Evolutionary conservation across 2,888 invertebrate genomes (phyloP), one percentile per base, ranked within the genome.

Genomic region (Lasioglossum vierecki): DNA sequence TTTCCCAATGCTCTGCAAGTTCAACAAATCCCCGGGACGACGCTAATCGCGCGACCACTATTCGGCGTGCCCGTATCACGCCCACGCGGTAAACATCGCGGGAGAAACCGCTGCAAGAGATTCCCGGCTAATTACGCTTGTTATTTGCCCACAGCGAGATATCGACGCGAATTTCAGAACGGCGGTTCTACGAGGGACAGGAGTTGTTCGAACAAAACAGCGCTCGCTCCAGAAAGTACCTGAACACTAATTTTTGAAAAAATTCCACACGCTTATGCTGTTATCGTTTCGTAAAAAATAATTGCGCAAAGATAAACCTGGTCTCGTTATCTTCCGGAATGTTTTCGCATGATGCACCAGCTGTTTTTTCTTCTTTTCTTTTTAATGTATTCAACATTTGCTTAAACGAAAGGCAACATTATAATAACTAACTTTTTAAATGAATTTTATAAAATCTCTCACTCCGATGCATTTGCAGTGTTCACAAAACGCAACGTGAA

Each of bases 61-160:
- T 63, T 79, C 46, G 63, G 41, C 66, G 35, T 60, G 26, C 72
- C 44, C 72, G 35, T 63, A 60, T 78, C 68, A 30, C 49, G 78
- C 41, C 74, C 41, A 8, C 3, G 44, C 30, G 41, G 44, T 49
- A 66, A 79, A 79, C 72, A 73, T 63, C 41, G 72, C 30, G n/a
- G 41, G 70, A 60, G 79, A 79, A 66, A 66, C 66, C 22, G 44
- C 66, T 4, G 57, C 26, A 44, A 53, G 30, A 70, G 79, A 79
- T 79, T 73, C 41, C 72, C n/a, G 18, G 66, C 73, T 78, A 82
- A 75, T 82, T 80, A 74, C 68, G 35, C n/a, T 22, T 57, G 53
- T 73, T 46, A 60, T 75, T 75, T 44, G 41, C 49, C 49, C 11
- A 18, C 6, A 4, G n/a, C 15, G 35, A 22, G 57, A n/a, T 60